Percentiles rank a stretch among this genome's conserved stretches.
Evolutionary conservation across 1,140 invertebrate genomes (phyloP).

Genomic region (Globodera ellingtonae): DNA sequence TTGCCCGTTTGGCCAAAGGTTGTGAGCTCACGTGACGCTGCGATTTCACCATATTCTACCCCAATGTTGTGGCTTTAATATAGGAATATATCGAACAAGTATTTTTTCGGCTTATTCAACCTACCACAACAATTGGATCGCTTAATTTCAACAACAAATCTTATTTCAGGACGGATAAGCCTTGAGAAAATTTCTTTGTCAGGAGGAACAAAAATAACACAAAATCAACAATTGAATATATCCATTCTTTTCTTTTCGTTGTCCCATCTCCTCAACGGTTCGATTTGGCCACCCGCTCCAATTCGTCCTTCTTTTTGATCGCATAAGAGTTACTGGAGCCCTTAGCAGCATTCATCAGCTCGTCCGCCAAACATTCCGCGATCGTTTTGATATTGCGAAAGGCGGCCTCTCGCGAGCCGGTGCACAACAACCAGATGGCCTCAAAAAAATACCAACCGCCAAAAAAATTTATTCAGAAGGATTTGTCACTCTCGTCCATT

Average conservation of each 20-base stretch:
- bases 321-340: constrained; percentile 99
- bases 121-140: neutral
- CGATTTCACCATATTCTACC: neutral
- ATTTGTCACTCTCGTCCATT: neutral
- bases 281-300: constrained; percentile 99
- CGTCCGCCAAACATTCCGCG: constrained; percentile 98
- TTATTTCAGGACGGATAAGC: neutral
- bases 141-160: neutral
- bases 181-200: neutral
- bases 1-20: neutral
- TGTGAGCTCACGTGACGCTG: neutral
- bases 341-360: constrained; percentile 99
- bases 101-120: neutral
- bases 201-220: neutral
- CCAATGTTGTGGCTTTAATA: neutral
- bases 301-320: constrained; percentile 99
- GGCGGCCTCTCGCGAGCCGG: constrained; percentile 94
- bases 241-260: neutral
- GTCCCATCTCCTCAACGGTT: constrained; percentile 83
- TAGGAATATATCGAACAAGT: neutral
- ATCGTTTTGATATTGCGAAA: constrained; percentile 99
- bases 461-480: too few relatives aligned
- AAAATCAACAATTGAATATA: neutral
- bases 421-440: constrained; percentile 97
- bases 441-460: too few relatives aligned